Base-by-base conservation (phyloP, 1,140 invertebrate species). In the Ylistrum balloti region DNA sequence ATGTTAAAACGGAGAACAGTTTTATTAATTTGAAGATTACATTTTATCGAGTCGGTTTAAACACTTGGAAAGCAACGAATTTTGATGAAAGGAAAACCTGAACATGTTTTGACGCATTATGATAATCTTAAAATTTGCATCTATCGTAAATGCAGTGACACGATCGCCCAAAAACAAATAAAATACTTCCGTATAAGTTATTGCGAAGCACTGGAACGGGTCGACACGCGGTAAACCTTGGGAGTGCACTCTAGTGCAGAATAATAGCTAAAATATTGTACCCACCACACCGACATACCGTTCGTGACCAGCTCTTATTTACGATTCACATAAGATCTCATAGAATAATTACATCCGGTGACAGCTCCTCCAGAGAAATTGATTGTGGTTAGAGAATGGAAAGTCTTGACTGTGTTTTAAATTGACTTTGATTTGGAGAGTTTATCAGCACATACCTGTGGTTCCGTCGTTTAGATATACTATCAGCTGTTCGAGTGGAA, bases 101-200 rank as follows among this genome's bases (percentile, higher is more conserved):
- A 74, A 74, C 22, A 28, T 5, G n/a, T 28, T 45, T 74, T 74
- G 20, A 28, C 56, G 13, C 22, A 74, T 74, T 28, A 5, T 28
- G n/a, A 45, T 45, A 74, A 74, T 28, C n/a, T 28, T 74, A 74
- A 74, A 74, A 74, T 28, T 74, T 74, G 56, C 56, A 74, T 28
- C 1, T 74, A 17, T 28, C 22, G n/a, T 74, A 74, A 74, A 74
- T 74, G 56, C 56, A 74, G 56, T 28, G 22, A 28, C 56, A 74
- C 56, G 56, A 74, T 28, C 56, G 56, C 22, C 56, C 56, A 74
- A 74, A 74, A 17, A 74, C 56, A 74, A 74, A 74, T 74, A 74
- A 9, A 38, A 74, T 28, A 74, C 22, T 74, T 2, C 56, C 15
- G 56, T 74, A 74, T 74, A 74, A 17, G 28, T 9, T 74, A 74